Evolutionary conservation across 2,113 vertebrate genomes (phyloP), one percentile per base, ranked within the genome.

Genomic region (Cyrtonyx montezumae): DNA sequence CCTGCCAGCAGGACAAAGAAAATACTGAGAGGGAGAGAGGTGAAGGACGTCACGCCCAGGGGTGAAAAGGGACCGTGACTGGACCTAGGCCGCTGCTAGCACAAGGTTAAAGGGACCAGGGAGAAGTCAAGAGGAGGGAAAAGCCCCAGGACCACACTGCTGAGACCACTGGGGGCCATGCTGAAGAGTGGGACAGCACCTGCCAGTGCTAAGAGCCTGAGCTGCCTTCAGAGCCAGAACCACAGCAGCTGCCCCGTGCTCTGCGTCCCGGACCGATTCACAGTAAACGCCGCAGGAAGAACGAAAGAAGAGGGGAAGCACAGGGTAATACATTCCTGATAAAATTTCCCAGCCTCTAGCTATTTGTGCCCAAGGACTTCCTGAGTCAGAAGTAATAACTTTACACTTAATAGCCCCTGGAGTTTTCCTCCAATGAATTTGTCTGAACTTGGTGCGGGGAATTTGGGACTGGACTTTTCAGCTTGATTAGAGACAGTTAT

Each of bases 401-500:
- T 86, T 65, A 34, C 77, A 75, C n/a, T 96, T 93, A 90, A 90
- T 80, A 91, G 88, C 32, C 51, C 22, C 56, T 48, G 36, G 8
- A 95, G 85, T 88, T 95, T 83, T 95, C 69, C 68, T 94, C 67
- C 79, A 74, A 56, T 73, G 53, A 93, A 90, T 95, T 75, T 93
- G 87, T 94, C 76, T 91, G 78, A 92, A 95, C 91, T 75, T 91
- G 91, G 95, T 93, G 61, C 83, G 73, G 69, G 87, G 73, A 90
- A 93, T 95, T 94, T 96, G 4, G 1, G 73, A 43, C 87, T 73
- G 84, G 73, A 87, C 75, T 65, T 87, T 91, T 90, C 87, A 61
- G 93, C 84, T 94, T 85, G 84, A 91, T 94, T 85, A 90, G 69
- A 95, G 84, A 95, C 94, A 95, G 95, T 93, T 96, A 95, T 91